Percentiles rank a stretch among this genome's conserved stretches.
Evolutionary conservation across 1,140 invertebrate genomes (phyloP).

Genomic region (Plutomurus gul): DNA sequence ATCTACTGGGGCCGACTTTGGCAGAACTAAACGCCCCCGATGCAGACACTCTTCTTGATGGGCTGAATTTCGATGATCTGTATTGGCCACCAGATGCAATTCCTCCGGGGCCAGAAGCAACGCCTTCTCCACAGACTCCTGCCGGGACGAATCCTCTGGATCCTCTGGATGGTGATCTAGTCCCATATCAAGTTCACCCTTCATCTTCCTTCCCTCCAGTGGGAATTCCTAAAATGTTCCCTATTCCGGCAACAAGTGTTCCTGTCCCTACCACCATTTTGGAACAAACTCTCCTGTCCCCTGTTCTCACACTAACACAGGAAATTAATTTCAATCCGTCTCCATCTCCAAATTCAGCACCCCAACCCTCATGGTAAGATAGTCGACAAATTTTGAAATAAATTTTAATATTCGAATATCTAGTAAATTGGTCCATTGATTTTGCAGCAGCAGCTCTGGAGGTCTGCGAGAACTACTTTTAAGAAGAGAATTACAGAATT

Average conservation of each 20-base stretch:
- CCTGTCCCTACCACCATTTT: constrained; percentile 34
- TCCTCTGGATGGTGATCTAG: constrained; percentile 48
- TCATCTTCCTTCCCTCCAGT: constrained; percentile 48
- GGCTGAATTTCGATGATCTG: constrained; percentile 83
- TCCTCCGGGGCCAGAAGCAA: constrained; percentile 44
- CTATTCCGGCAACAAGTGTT: constrained; percentile 11
- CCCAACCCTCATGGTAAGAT: constrained; percentile 34
- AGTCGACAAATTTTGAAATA: too few relatives aligned
- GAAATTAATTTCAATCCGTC: constrained; percentile 13
- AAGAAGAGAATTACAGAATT: constrained; percentile 51
- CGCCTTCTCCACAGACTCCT: constrained; percentile 50
- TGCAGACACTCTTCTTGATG: constrained; percentile 73
- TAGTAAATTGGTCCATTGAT: too few relatives aligned
- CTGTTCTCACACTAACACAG: constrained; percentile 33
- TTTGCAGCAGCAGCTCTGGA: constrained; percentile 42
- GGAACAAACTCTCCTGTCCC: constrained; percentile 38
- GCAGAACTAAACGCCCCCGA: constrained; percentile 85
- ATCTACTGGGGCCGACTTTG: constrained; percentile 81
- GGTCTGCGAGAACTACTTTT: constrained; percentile 51
- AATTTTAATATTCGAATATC: too few relatives aligned
- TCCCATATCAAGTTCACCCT: constrained; percentile 44
- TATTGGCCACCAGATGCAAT: constrained; percentile 69
- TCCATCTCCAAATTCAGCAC: neutral
- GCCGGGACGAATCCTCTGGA: constrained; percentile 42
- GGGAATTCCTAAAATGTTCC: constrained; percentile 14